Conservation (phyloP, 1,140 invertebrate species). For the Coenobita brevimanus region DNA sequence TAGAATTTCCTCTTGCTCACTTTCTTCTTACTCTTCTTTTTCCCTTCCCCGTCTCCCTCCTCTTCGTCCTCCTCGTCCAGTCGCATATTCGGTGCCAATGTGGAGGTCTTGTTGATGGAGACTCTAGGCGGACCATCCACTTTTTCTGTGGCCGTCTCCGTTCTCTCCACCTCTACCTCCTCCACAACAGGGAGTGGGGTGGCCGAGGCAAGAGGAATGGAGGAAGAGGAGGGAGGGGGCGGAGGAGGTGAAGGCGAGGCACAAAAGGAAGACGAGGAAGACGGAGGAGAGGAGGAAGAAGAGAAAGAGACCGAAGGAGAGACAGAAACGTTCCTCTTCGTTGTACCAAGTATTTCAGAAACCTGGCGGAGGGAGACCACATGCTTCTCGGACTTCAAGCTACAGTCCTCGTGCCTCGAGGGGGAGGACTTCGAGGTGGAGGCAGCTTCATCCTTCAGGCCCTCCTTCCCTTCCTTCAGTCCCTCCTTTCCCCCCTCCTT, state of each 20-base stretch:
- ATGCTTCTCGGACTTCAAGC: conserved; percentile 40
- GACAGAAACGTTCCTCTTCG: conserved; percentile 20
- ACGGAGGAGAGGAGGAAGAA: not conserved
- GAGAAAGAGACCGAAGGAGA: not conserved
- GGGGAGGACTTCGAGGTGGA: not conserved
- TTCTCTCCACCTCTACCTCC: conserved; percentile 11
- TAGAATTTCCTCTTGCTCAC: conserved; percentile 48
- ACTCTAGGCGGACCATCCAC: conserved; percentile 15
- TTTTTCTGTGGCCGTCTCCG: conserved; percentile 5
- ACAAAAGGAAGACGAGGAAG: conserved; percentile 2
- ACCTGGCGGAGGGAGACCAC: conserved; percentile 46
- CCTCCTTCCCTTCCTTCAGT: not conserved
- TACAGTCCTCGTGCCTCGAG: not conserved
- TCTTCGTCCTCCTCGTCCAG: conserved; percentile 26
- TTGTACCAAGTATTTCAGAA: conserved; percentile 26
- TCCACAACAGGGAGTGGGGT: not conserved
- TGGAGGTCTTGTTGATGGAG: conserved; percentile 18
- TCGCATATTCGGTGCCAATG: not conserved
- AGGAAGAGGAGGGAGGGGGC: not conserved
- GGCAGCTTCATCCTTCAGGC: not conserved
- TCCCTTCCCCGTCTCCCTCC: conserved; percentile 5
- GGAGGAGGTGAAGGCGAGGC: not conserved
- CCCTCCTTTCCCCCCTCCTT: conserved; percentile 21
- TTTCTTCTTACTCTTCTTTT: conserved; percentile 29
- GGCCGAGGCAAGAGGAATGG: not conserved